phyloP scores from a whole-genome alignment of 2,113 vertebrate genomes.

The Xenopus borealis region DNA sequence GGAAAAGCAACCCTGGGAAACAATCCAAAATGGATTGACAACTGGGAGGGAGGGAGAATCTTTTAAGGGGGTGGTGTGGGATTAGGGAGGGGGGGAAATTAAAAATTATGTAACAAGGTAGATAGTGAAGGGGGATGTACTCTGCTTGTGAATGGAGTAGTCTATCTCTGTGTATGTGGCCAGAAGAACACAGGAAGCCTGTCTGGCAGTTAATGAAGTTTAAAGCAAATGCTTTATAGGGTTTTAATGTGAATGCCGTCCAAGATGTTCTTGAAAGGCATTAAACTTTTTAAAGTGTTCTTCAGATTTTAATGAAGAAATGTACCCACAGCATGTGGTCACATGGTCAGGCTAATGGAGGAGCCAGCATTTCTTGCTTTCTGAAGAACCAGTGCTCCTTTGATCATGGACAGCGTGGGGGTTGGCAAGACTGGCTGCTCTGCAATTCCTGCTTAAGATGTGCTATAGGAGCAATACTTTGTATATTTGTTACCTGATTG shows the following conservation, averaged over 20 bases:
- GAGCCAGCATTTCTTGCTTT: neutral
- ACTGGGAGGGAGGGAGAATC: slow-evolving; percentile 4
- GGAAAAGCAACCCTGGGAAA: slow-evolving; percentile 20
- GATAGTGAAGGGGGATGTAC: neutral
- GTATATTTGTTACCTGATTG: slow-evolving; percentile 19
- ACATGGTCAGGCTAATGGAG: neutral
- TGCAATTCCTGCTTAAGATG: neutral
- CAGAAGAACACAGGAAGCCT: too few species aligned
- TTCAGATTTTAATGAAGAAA: slow-evolving; percentile 20
- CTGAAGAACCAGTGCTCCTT: slow-evolving; percentile 3
- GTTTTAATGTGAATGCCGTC: too few species aligned
- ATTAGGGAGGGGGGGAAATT: slow-evolving; percentile 20
- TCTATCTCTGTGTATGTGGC: too few species aligned
- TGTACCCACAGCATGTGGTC: neutral
- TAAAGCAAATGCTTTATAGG: too few species aligned
- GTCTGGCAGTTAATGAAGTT: too few species aligned
- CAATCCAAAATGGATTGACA: slow-evolving; percentile 24
- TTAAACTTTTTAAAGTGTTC: too few species aligned
- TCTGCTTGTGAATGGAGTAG: neutral
- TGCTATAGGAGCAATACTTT: slow-evolving; percentile 38
- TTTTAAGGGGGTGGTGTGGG: slow-evolving; percentile 31
- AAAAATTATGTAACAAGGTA: slow-evolving; percentile 11
- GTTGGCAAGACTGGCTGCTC: neutral
- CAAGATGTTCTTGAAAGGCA: too few species aligned
- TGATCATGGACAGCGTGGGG: neutral